Base-by-base conservation (phyloP, 2,113 vertebrate species). In the Enhydra lutris region DNA sequence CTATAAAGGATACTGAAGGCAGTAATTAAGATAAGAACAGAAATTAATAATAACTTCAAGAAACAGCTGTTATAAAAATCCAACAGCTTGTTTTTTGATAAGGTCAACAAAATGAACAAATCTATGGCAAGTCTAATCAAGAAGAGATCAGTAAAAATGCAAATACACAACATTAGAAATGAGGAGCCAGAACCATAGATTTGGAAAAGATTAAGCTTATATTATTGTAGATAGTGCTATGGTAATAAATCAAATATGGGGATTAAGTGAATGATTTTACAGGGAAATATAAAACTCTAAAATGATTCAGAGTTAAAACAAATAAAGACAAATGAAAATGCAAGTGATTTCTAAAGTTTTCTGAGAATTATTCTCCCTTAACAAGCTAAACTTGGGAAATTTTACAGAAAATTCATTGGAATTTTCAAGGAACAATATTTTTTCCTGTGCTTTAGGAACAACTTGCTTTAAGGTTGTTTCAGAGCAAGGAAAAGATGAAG, bases 21-120 rank as follows among this genome's bases (percentile, higher is more conserved):
- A 95, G 74, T 96, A 97, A 98, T 97, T 98, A 97, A 97, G 90
- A 97, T 97, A 89, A 96, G 76, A 81, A 89, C 36, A 90, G 31
- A 96, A 92, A 91, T 93, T 96, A 90, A 95, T 97, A 93, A 93
- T 26, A 91, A 95, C 36, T 78, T 96, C 24, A 96, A 79, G n/a
- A 95, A 95, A 85, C 73, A 96, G 55, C 92, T 96, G 79, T 86
- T 97, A 57, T 79, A 86, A 97, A 94, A 90, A 89, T 91, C 83
- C 39, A 89, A 94, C 89, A 88, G 39, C 55, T 79, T 89, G 91
- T 79, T 97, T 87, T 96, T 89, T 87, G 92, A 84, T 97, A 92
- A 96, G 55, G 92, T 95, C 83, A 89, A 65, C 34, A 85, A 95
- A 93, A 79, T 91, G 82, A 97, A 81, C 26, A 87, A 18, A 92